These are phyloP conservation scores for Pemphigus obesinymphae DNA, from an alignment of 1,140 invertebrate species.

Conservation along the genomic window DNA sequence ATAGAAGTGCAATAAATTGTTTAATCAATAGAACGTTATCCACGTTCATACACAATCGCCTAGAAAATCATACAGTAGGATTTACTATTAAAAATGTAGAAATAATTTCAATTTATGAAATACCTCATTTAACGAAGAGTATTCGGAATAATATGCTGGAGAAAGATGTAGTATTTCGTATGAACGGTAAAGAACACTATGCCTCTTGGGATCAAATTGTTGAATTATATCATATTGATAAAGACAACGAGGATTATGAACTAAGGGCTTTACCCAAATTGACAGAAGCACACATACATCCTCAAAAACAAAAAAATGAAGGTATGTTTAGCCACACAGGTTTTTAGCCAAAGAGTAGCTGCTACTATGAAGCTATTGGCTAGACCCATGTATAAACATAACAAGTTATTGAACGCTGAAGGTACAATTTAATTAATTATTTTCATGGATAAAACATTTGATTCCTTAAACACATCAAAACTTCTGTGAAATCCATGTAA, in stretches of 20 bases:
- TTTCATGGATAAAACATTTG: neutral
- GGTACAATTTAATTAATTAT: neutral
- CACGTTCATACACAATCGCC: neutral
- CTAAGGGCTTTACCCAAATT: neutral
- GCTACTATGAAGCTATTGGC: neutral
- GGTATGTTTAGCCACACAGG: neutral
- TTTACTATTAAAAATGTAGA: neutral
- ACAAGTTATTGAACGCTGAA: neutral
- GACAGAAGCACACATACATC: neutral
- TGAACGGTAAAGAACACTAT: neutral
- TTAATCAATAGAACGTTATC: neutral
- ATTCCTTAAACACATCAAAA: neutral
- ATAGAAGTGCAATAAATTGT: neutral
- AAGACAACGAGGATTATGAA: neutral
- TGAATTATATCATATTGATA: neutral
- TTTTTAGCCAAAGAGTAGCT: neutral
- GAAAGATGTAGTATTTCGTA: neutral
- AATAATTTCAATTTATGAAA: neutral
- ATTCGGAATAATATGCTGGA: neutral
- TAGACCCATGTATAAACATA: neutral
- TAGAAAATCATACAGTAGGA: neutral
- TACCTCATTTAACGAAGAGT: neutral
- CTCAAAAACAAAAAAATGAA: neutral
- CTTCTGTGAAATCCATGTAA: neutral
- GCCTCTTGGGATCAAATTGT: neutral